phyloP scores from a whole-genome alignment of 2,888 invertebrate species.

The Drosophila kanekoi region DNA sequence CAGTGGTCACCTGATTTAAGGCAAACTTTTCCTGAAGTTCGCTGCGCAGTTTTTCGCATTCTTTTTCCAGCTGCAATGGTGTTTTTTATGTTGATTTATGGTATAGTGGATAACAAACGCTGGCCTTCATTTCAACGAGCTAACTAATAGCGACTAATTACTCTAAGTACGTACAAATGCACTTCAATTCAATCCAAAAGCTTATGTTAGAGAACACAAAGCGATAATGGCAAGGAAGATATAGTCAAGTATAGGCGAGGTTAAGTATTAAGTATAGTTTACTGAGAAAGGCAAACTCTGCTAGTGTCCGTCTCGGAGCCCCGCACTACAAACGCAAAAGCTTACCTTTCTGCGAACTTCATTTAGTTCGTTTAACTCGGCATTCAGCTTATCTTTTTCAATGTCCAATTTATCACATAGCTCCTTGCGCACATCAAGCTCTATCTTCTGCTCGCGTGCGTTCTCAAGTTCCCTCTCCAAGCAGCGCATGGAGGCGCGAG shows the following conservation, averaged over 20 bases:
- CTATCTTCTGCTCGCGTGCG: slow-evolving; percentile 87
- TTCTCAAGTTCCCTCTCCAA: slow-evolving; percentile 89
- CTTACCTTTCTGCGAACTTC: slow-evolving; percentile 77
- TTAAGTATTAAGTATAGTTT: neutral
- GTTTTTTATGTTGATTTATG: slow-evolving; percentile 7
- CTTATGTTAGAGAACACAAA: slow-evolving; percentile 15
- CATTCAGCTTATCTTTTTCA: slow-evolving; percentile 88
- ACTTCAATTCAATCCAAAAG: neutral
- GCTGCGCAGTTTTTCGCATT: slow-evolving; percentile 85
- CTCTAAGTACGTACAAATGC: slow-evolving; percentile 3
- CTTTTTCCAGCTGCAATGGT: slow-evolving; percentile 85
- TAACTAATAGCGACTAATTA: slow-evolving; percentile 1
- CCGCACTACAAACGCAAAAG: slow-evolving; percentile 12
- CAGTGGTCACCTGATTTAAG: slow-evolving; percentile 83
- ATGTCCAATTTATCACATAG: slow-evolving; percentile 88
- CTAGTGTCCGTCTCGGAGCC: neutral
- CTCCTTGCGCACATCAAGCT: slow-evolving; percentile 87
- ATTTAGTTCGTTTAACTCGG: slow-evolving; percentile 86
- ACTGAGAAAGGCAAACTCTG: neutral
- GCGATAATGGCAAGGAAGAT: slow-evolving; percentile 3
- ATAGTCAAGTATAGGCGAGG: neutral
- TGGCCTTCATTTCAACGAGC: neutral
- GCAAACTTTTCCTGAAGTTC: slow-evolving; percentile 71
- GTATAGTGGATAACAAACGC: neutral
- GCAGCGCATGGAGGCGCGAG: slow-evolving; percentile 86